Percentiles rank a stretch among this genome's conserved stretches.
Evolutionary conservation across 2,113 vertebrate genomes (phyloP).

Genomic region (Madoqua kirkii): DNA sequence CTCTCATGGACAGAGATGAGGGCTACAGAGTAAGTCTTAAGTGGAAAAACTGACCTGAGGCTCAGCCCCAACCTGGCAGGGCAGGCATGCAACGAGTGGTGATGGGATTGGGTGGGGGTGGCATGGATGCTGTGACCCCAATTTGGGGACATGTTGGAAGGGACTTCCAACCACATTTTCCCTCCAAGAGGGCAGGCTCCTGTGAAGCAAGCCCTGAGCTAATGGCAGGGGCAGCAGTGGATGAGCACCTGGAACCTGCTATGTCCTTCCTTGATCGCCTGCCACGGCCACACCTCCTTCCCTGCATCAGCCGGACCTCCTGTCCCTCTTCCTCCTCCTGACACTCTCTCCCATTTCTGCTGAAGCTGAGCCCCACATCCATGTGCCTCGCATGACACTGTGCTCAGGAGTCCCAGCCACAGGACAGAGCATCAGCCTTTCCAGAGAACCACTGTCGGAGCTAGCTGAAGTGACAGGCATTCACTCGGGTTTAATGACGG

Average conservation of each 20-base stretch:
- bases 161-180: rapidly evolving
- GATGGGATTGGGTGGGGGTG: neutral
- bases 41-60: neutral
- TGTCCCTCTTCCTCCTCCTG: neutral
- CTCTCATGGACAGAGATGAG: neutral
- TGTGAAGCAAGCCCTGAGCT: neutral
- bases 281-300: neutral
- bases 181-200: too few relatives aligned
- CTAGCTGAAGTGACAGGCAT: conserved; percentile 51
- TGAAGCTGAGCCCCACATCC: neutral
- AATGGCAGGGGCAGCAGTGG: neutral
- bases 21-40: neutral
- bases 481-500: conserved; percentile 57
- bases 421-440: conserved; percentile 65
- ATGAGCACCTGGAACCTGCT: neutral
- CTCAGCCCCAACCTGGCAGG: neutral
- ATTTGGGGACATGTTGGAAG: neutral
- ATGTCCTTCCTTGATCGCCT: neutral
- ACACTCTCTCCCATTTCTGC: neutral
- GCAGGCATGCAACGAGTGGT: neutral
- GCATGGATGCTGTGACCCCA: neutral
- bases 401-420: neutral
- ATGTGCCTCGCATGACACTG: neutral
- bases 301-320: neutral
- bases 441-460: conserved; percentile 33